Base-by-base conservation (phyloP, 1,140 invertebrate species). In the Drusus annulatus region DNA sequence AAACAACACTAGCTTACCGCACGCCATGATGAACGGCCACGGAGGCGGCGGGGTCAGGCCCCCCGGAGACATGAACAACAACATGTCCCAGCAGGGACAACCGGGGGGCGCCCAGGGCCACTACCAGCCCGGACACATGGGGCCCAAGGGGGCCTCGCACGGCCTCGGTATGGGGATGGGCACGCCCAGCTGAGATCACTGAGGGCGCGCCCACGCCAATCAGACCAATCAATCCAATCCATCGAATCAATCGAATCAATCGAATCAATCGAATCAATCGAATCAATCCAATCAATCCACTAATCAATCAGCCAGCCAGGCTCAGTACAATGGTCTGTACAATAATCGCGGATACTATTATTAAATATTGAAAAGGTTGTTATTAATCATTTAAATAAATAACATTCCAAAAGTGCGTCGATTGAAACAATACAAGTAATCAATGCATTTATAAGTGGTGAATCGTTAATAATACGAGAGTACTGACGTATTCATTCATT, bases 151-250 rank as follows among this genome's bases (percentile, higher is more conserved):
- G 3, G 56, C 79, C 23, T 28, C 75, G 0, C 82, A 81, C 31
- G 82, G 82, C 28, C 54, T 83, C n/a, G 82, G 82, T 25, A 87
- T 89, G 4, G 88, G 88, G 31, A 86, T 90, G 16, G 89, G 88
- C 3, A 87, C 89, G 84, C 86, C 88, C 84, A 90, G 89, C 89
- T 90, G 89, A 90, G 89, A 90, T 80, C 89, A 83, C 82, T 83
- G 82, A 83, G 82, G 81, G 81, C 82, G 82, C 86, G 88, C 84
- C 85, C 84, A 60, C 87, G 31, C 31, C 31, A 36, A 36, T 36
- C 52, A 68, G 17, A 23, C 45, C 19, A 69, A 77, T 65, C 50
- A 54, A 15, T 15, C 73, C 60, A 21, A n/a, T 45, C 78, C 31
- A 7, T 36, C 31, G 50, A 51, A 16, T 25, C 76, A 28, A 4